Base-by-base conservation (phyloP, 2,113 vertebrate genomes). In the Dasyurus viverrinus region DNA sequence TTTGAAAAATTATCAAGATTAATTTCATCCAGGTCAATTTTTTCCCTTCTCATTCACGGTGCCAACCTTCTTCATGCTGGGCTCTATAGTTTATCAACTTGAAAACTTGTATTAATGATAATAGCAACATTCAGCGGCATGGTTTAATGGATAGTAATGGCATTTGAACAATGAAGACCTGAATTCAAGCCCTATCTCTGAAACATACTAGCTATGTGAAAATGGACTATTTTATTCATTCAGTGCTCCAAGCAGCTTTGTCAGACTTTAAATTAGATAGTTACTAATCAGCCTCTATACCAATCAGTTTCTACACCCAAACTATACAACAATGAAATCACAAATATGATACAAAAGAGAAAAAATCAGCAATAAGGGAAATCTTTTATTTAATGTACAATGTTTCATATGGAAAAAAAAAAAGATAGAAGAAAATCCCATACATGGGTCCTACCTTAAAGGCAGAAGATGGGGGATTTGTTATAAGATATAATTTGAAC, bases 1-100 rank as follows among this genome's bases (percentile, higher is more conserved):
- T 57, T 92, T 94, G 91, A 93, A 89, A 94, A 92, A 89, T 84
- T 92, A 54, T 52, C 48, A 47, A 95, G 90, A 89, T 93, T 25
- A 48, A 14, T 93, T 94, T 94, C 57, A 76, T 91, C 30, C 11
- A 76, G 52, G 54, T 94, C 89, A 95, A 23, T 24, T 54, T 54
- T 2, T 90, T 53, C 27, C 16, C 16, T n/a, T 84, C 60, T 23
- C 42, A 48, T 84, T 93, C 90, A 42, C 89, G 90, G 89, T 55
- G 89, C 92, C 95, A 84, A 89, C 89, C 2, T 52, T 6, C 30
- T 94, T 93, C 23, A 53, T 90, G 48, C 50, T 90, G 76, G 25
- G 25, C 90, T 90, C 50, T 91, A 16, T 36, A 14, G 3, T 93
- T 76, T 68, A 90, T 93, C 89, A 92, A n/a, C 90, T 94, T 89